Base-by-base conservation (phyloP, 2,113 vertebrate species). In the Rhineura floridana region DNA sequence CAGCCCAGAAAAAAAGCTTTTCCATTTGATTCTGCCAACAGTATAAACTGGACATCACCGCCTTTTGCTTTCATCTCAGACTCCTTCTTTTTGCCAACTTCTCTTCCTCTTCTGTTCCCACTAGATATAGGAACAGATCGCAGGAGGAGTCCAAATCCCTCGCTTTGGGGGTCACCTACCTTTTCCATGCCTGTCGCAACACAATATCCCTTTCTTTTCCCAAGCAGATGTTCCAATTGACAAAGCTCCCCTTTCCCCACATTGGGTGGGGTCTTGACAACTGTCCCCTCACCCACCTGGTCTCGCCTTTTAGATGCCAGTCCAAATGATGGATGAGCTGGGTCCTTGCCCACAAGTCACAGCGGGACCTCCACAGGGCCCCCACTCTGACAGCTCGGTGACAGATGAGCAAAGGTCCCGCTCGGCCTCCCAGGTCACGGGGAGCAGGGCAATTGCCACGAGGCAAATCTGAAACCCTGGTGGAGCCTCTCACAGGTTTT, bases 291-390 rank as follows among this genome's bases (percentile, higher is more conserved):
- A 81, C 73, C 59, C 33, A 30, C 46, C 44, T 3, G 4, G 48
- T 23, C 9, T 3, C 0, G 42, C 25, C 70, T 88, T 76, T 82
- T 39, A 65, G 70, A 59, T 93, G 93, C 86, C 92, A 90, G 52
- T 69, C 72, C 77, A 48, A 81, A 86, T 94, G 93, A 94, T 94
- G 89, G 91, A 94, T 94, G 93, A 91, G 89, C 39, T 55, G 28
- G 79, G 86, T 72, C 42, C 86, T 39, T 86, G 87, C 63, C 85
- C 78, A 52, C 50, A 67, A 84, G 83, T 87, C 87, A 81, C 59
- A 63, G 77, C 62, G n/a, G 83, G 89, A 67, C 92, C 90, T 89
- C 80, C 59, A 2, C 17, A 19, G 1, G 33, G 9, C 67, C 84
- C 50, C 25, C n/a, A 1, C n/a, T 52, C 85, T 88, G 91, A 93